Evolutionary conservation across 2,888 invertebrate genomes (phyloP), one percentile per base, ranked within the genome.

Genomic region (Pandemis cinnamomeana): DNA sequence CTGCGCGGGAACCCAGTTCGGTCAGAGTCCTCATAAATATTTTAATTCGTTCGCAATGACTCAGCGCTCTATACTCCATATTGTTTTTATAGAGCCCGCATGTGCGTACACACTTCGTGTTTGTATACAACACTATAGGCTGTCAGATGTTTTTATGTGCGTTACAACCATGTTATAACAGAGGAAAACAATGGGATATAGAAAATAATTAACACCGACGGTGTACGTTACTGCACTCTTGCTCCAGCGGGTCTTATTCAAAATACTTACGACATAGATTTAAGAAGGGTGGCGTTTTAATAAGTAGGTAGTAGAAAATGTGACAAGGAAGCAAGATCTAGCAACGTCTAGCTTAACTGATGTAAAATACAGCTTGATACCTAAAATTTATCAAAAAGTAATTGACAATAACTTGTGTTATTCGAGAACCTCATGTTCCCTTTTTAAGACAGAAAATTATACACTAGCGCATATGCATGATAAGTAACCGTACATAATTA

Each of bases 21-120:
- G 72, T 67, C 67, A 71, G 75, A 80, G 74, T 78, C 81, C 82
- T 84, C 84, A 84, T 87, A 87, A 88, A 87, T 89, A 89, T 89
- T 89, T 88, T 89, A 89, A 90, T 89, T 84, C 82, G 84, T 80
- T 77, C 73, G 70, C 72, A 79, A 79, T 90, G 89, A 90, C 86
- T 86, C 86, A 84, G 88, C 89, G 79, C 42, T 77, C 75, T 64
- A 63, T 51, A 77, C 78, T 80, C 78, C 46, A 77, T 76, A 79
- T 83, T 84, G 82, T 84, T 82, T 80, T 77, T 79, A 67, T 74
- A 66, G 66, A 62, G 27, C 70, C 66, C 74, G 73, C 66, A 70
- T 74, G 10, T n/a, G 58, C 70, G 11, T n/a, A 61, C 62, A 61
- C 10, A 44, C 61, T 48, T 69, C n/a, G 51, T 70, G 70, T 63